These are phyloP conservation scores for Xestobium rufovillosum DNA, from an alignment of 2,888 invertebrate genomes.

Conservation along the genomic window DNA sequence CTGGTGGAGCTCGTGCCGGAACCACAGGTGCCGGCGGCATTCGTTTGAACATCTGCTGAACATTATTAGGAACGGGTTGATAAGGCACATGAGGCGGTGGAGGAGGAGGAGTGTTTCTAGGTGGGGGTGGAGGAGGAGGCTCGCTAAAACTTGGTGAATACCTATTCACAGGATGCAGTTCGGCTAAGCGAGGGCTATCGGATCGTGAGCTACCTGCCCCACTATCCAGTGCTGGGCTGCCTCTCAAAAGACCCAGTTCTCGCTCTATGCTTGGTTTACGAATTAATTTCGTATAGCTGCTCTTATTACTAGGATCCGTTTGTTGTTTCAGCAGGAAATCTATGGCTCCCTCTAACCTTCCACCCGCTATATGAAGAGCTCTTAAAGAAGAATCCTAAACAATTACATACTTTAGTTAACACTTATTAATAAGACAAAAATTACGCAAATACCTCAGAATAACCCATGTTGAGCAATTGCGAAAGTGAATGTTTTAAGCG, in stretches of 20 bases:
- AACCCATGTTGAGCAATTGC: slow-evolving; percentile 64
- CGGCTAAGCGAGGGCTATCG: slow-evolving; percentile 73
- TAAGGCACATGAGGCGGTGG: slow-evolving; percentile 50
- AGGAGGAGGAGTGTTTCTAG: slow-evolving; percentile 56
- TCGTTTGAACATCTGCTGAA: slow-evolving; percentile 66
- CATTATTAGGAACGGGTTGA: slow-evolving; percentile 54
- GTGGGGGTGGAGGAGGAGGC: slow-evolving; percentile 49
- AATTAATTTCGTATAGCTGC: slow-evolving; percentile 61
- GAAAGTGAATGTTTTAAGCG: slow-evolving; percentile 56
- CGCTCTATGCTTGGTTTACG: slow-evolving; percentile 85
- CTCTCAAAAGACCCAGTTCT: slow-evolving; percentile 66
- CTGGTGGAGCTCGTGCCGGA: slow-evolving; percentile 59
- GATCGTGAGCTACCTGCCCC: slow-evolving; percentile 85
- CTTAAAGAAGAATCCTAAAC: slow-evolving; percentile 59
- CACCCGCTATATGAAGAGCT: slow-evolving; percentile 62
- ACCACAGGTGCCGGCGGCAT: slow-evolving; percentile 69
- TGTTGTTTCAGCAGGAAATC: slow-evolving; percentile 61
- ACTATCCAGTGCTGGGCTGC: slow-evolving; percentile 81
- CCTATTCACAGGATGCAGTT: slow-evolving; percentile 56
- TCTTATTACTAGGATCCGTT: slow-evolving; percentile 50
- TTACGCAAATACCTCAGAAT: slow-evolving; percentile 64
- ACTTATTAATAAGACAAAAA: slow-evolving; percentile 3
- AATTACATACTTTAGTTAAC: background rate
- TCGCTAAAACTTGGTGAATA: slow-evolving; percentile 61
- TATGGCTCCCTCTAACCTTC: slow-evolving; percentile 62